A percentile compares a stretch with the other conserved stretches of the same genome.
phyloP scores from a whole-genome alignment of 2,113 vertebrate species.

The Odontophorus gujanensis region DNA sequence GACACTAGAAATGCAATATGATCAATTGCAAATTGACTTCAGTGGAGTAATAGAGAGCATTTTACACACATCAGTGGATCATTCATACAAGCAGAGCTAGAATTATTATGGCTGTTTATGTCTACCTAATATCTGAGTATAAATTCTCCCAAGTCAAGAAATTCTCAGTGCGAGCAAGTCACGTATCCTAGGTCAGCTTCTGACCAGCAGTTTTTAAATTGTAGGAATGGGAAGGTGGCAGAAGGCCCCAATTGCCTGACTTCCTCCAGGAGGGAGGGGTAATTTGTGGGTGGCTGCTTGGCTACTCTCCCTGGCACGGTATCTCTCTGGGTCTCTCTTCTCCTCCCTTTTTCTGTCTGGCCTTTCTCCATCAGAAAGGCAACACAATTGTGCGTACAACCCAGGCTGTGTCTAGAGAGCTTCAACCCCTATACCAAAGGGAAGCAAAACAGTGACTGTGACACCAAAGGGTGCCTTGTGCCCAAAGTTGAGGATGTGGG shows the following conservation, averaged over 20 bases:
- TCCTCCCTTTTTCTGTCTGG: background rate
- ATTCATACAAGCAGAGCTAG: constrained; percentile 52
- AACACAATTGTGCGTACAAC: background rate
- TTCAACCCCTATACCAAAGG: background rate
- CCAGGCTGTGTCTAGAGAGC: background rate
- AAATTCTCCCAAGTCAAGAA: constrained; percentile 28
- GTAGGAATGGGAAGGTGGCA: background rate
- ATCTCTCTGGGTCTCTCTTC: background rate
- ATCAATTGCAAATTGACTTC: constrained; percentile 47
- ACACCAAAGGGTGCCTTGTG: background rate
- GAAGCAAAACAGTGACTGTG: background rate
- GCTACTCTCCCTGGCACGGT: fast-evolving
- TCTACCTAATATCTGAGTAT: constrained; percentile 45
- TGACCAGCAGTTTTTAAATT: background rate
- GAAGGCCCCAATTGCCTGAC: background rate
- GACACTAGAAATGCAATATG: constrained; percentile 45
- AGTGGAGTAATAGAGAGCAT: constrained; percentile 49
- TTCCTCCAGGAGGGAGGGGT: background rate
- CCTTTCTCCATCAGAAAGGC: background rate
- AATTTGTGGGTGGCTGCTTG: background rate
- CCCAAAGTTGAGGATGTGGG: background rate
- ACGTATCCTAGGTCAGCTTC: fast-evolving
- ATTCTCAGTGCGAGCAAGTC: background rate
- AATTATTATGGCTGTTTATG: constrained; percentile 60
- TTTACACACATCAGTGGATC: constrained; percentile 65